Percentiles rank a stretch among this genome's conserved stretches.
phyloP scores from a whole-genome alignment of 2,113 vertebrate genomes.

The Etia nguti region DNA sequence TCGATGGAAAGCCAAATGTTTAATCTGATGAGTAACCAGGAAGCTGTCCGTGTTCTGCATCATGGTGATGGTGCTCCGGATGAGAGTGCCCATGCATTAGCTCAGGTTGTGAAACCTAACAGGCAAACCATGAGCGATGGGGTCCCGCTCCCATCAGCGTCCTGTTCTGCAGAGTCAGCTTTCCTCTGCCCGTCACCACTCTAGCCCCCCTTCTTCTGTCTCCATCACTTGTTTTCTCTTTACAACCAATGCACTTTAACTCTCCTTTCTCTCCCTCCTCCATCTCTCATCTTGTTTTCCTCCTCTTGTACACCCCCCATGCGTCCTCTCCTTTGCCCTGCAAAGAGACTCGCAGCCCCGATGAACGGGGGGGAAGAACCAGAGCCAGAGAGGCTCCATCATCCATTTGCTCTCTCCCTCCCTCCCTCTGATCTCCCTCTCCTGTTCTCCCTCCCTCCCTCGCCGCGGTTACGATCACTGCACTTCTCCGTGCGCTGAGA shows the following conservation, averaged over 20 bases:
- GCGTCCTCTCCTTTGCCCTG: neutral
- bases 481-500: constrained; percentile 44
- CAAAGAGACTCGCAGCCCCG: neutral
- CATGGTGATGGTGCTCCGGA: neutral
- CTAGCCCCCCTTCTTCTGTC: neutral
- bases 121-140: neutral
- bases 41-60: neutral
- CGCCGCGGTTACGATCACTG: constrained; percentile 18
- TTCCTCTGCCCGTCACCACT: constrained; percentile 20
- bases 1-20: neutral
- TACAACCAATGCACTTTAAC: constrained; percentile 31
- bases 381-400: constrained; percentile 57
- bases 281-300: constrained; percentile 14
- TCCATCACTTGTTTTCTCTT: constrained; percentile 25
- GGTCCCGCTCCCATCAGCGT: constrained; percentile 52
- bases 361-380: constrained; percentile 12
- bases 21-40: neutral
- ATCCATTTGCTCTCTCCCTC: constrained; percentile 25
- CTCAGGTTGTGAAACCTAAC: constrained; percentile 4
- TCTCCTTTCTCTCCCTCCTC: constrained; percentile 5
- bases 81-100: neutral
- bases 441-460: neutral
- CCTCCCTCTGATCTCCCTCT: neutral
- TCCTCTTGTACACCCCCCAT: neutral
- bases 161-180: constrained; percentile 61